Conservation (phyloP, 2,888 invertebrate genomes). For the Hermaeophaga mercurialis region DNA sequence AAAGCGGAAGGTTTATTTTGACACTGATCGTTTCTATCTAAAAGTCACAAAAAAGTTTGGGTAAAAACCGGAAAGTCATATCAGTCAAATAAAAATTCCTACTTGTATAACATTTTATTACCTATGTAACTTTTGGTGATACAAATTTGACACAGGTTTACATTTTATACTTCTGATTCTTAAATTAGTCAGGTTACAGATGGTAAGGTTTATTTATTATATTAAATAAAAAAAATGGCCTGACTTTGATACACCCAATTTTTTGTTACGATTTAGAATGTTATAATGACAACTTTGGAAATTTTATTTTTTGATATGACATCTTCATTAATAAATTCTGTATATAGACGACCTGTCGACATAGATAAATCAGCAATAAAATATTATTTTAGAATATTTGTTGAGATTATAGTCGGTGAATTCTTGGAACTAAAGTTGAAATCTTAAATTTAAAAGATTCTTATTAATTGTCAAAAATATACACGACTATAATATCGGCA, state of each 20-base stretch:
- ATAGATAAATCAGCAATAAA: conserved; percentile 6
- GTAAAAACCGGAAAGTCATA: background rate
- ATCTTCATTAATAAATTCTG: background rate
- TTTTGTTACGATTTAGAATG: no score
- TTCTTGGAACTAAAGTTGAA: background rate
- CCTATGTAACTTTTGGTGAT: no score
- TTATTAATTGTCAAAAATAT: background rate
- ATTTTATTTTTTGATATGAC: background rate
- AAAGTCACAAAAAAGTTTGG: conserved; percentile 19
- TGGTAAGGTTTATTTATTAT: no score
- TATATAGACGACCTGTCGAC: conserved; percentile 3
- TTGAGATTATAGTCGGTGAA: background rate
- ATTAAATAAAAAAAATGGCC: no score
- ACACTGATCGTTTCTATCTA: conserved; percentile 31
- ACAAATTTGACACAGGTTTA: no score
- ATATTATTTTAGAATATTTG: conserved; percentile 1
- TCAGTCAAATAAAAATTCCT: background rate
- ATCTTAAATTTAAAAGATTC: background rate
- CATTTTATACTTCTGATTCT: no score
- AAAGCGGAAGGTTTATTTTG: conserved; percentile 29
- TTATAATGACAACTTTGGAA: background rate
- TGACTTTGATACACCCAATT: no score
- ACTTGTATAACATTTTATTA: no score
- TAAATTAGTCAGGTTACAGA: no score
- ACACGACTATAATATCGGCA: background rate